Base-by-base conservation (phyloP, 2,888 invertebrate species). In the Idaea straminata region DNA sequence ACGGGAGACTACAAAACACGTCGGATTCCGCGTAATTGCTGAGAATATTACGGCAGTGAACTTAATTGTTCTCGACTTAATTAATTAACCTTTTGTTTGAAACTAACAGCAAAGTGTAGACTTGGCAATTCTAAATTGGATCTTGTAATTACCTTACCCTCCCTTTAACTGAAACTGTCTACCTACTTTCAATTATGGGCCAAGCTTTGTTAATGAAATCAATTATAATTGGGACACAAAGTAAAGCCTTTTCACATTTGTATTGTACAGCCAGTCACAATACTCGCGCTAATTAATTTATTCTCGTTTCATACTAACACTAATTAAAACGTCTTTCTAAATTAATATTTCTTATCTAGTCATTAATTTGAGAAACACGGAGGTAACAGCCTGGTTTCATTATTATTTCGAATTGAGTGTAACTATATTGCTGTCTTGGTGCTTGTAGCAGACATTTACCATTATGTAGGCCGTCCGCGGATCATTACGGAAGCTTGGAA, bases 31-130 rank as follows among this genome's bases (percentile, higher is more conserved):
- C 87, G 88, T 92, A 91, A 92, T 91, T 91, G 88, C 90, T 89
- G 92, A 87, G 91, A 92, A 91, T 92, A 91, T 91, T 91, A 91
- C 89, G 88, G 88, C 90, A 88, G 85, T 88, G 89, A 91, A 89
- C 91, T 92, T 92, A 92, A 92, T 92, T 92, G 92, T 92, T 92
- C 91, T 90, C 90, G 91, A 91, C 91, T 91, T 92, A 92, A 92
- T 92, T 92, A 92, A 92, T 92, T 92, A 92, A 92, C 92, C 91
- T 92, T 91, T 92, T 92, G 92, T 92, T 92, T 92, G 91, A 91
- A 92, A 92, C 92, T 92, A 92, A 90, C 92, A 91, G 92, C 91
- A 91, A 91, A 91, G 91, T 92, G 92, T 92, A 92, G 91, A 92
- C 91, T 91, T 91, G 92, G 92, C 92, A 92, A 92, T 91, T 91